These are phyloP conservation scores for Spea hammondii DNA, from an alignment of 2,797 vertebrate species.

Conservation along the genomic window DNA sequence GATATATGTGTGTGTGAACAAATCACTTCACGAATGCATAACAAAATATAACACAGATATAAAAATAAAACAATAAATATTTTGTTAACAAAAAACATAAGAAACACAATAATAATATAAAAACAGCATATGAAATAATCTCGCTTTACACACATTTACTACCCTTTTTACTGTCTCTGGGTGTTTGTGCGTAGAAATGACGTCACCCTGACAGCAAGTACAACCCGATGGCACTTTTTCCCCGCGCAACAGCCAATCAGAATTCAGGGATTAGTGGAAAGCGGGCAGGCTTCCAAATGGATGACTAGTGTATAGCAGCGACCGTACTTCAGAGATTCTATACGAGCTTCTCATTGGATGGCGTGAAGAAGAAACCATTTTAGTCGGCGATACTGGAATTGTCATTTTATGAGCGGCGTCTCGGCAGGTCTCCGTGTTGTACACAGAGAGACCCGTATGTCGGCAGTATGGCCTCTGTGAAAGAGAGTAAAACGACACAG, in stretches of 20 bases:
- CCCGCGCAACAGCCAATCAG: slow-evolving; percentile 8
- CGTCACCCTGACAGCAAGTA: slow-evolving; percentile 37
- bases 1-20: too few relatives aligned
- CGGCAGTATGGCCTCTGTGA: background rate
- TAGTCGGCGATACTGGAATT: slow-evolving; percentile 9
- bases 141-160: slow-evolving; percentile 9
- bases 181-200: slow-evolving; percentile 38
- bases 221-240: slow-evolving; percentile 8
- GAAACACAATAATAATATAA: background rate
- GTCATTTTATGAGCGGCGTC: slow-evolving; percentile 21
- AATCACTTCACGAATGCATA: too few relatives aligned
- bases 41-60: too few relatives aligned
- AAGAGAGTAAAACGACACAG: background rate
- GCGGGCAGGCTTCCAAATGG: slow-evolving; percentile 29
- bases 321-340: slow-evolving; percentile 7
- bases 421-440: background rate
- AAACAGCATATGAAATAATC: slow-evolving; percentile 8
- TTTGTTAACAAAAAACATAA: background rate
- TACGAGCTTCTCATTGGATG: slow-evolving; percentile 22
- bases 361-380: slow-evolving; percentile 33
- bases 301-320: slow-evolving; percentile 31
- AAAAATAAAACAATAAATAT: too few relatives aligned
- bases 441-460: background rate
- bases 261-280: background rate
- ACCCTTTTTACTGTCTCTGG: slow-evolving; percentile 19